A percentile compares a stretch with the other conserved stretches of the same genome.
Evolutionary conservation across 2,113 vertebrate species (phyloP).

Genomic region (Larimichthys crocea): DNA sequence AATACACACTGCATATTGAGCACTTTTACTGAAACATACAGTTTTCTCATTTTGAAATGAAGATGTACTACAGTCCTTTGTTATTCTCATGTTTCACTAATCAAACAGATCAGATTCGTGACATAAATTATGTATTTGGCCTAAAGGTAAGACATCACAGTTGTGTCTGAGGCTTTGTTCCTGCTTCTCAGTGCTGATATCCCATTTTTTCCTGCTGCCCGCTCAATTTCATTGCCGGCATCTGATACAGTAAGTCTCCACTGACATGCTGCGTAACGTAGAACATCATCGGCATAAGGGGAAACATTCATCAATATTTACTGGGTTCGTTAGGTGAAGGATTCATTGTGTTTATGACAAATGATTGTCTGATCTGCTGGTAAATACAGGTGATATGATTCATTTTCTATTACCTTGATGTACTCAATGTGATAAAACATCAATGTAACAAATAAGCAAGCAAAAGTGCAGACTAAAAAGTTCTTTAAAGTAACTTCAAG

Average conservation of each 20-base stretch:
- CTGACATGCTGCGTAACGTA: neutral
- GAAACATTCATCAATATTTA: neutral
- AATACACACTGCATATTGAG: constrained; percentile 41
- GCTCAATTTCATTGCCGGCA: constrained; percentile 25
- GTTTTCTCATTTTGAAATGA: constrained; percentile 16
- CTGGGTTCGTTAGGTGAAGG: constrained; percentile 17
- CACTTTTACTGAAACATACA: constrained; percentile 34
- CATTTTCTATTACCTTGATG: constrained; percentile 14
- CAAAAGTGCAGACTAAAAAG: constrained; percentile 67
- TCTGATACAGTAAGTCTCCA: constrained; percentile 18
- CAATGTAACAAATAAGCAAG: constrained; percentile 57
- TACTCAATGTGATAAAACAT: constrained; percentile 42
- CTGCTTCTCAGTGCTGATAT: constrained; percentile 26
- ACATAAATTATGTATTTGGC: constrained; percentile 53
- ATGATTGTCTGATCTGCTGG: constrained; percentile 58
- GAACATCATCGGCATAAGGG: constrained; percentile 19
- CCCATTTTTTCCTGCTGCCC: neutral
- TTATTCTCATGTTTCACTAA: constrained; percentile 38
- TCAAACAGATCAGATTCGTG: constrained; percentile 50
- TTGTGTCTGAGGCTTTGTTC: constrained; percentile 59
- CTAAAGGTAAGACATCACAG: constrained; percentile 50
- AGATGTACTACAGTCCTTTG: constrained; percentile 25
- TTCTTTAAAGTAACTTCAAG: constrained; percentile 82
- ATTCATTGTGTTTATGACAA: constrained; percentile 17
- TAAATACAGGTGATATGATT: constrained; percentile 23